Percentiles rank a stretch among this genome's conserved stretches.
Conservation (phyloP, 2,797 vertebrate genomes). For the Helicolenus hilgendorfi region DNA sequence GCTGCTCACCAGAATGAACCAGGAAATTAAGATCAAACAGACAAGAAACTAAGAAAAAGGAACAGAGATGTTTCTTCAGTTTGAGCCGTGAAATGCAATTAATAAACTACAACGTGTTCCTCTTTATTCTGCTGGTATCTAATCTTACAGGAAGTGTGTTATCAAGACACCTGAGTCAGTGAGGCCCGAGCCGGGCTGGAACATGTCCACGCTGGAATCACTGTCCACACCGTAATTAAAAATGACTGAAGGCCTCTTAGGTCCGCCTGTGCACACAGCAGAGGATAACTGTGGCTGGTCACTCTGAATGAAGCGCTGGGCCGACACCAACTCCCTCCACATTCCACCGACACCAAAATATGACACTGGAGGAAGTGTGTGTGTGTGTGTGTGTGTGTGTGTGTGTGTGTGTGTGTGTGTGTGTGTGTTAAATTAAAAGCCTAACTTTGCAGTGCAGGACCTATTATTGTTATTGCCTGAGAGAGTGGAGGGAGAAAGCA, state of each 20-base stretch:
- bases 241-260: constrained; percentile 56
- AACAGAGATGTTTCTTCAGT: neutral
- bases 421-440: constrained; percentile 47
- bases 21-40: neutral
- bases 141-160: neutral
- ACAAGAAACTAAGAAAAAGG: neutral
- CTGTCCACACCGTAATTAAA: constrained; percentile 65
- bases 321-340: constrained; percentile 46
- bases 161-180: constrained; percentile 30
- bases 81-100: neutral
- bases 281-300: constrained; percentile 36
- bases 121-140: neutral
- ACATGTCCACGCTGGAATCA: constrained; percentile 51
- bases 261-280: constrained; percentile 28
- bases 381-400: neutral
- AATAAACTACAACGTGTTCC: neutral
- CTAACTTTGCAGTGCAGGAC: constrained; percentile 12
- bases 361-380: constrained; percentile 34
- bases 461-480: constrained; percentile 64
- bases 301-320: constrained; percentile 41
- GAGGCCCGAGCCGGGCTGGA: constrained; percentile 21
- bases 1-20: neutral
- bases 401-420: constrained; percentile 34
- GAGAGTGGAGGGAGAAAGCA: constrained; percentile 51
- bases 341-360: constrained; percentile 62